Base-by-base conservation (phyloP, 2,113 vertebrate species). In the Melanocharis versteri region DNA sequence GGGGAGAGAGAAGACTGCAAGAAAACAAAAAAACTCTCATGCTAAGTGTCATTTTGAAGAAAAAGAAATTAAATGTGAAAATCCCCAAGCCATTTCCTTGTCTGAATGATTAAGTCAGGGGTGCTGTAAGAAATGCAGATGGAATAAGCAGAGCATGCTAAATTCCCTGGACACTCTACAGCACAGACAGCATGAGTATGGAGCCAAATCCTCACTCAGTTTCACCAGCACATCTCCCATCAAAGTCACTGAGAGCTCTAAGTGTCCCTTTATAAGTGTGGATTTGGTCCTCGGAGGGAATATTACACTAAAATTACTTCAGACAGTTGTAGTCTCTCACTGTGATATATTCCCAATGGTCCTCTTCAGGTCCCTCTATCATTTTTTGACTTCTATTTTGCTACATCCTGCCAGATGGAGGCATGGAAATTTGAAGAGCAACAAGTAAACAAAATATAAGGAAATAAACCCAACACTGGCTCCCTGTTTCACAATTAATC, bases 351-450 rank as follows among this genome's bases (percentile, higher is more conserved):
- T 95, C 92, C 69, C 80, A 92, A 1, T 18, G 37, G 80, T 42
- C 21, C 27, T 45, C 65, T 94, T 92, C 71, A 84, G 61, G 80
- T 79, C 57, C 44, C 61, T 77, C 69, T 53, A 57, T 69, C 37
- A 82, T 78, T 92, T 93, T 87, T 18, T 82, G 87, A 93, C 86
- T 93, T 96, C 60, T 61, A 21, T 56, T 81, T 90, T 71, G 76
- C 44, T 78, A 48, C 40, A 78, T 68, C 44, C 65, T 91, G 53
- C 80, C 92, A 96, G 93, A 94, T 60, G 83, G 83, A 94, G 48
- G 69, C 56, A 92, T 78, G 76, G 76, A 95, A 95, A 92, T 87
- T 57, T 60, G 60, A 96, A 95, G 61, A 94, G 60, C 56, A 95
- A 93, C 51, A 35, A 64, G 33, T 51, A 83, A 95, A 84, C 0